phyloP scores from a whole-genome alignment of 2,888 invertebrate genomes.

The Pinctada fucata region DNA sequence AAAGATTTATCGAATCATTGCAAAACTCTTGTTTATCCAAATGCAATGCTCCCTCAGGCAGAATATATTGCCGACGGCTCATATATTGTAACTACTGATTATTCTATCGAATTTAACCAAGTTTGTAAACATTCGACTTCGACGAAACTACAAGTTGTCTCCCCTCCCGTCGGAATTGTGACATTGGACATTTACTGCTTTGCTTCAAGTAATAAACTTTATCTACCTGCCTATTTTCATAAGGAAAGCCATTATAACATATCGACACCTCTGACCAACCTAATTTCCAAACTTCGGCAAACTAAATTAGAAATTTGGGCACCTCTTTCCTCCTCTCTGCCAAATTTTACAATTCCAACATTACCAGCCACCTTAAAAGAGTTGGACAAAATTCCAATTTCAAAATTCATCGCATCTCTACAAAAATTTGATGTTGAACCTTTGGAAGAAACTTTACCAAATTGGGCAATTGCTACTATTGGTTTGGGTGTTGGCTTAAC shows the following conservation, averaged over 20 bases:
- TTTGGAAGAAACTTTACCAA: too few relatives aligned
- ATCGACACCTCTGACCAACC: background rate
- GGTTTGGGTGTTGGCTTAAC: too few relatives aligned
- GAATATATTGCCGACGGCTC: conserved; percentile 10
- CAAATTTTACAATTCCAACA: too few relatives aligned
- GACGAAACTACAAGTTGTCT: background rate
- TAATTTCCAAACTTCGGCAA: background rate
- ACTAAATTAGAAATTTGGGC: background rate
- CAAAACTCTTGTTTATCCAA: background rate
- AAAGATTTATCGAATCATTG: conserved; percentile 8
- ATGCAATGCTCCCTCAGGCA: conserved; percentile 11
- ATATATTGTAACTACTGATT: background rate
- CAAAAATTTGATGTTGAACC: too few relatives aligned
- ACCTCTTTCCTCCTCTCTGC: too few relatives aligned
- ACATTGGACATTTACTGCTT: background rate
- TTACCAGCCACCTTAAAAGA: too few relatives aligned
- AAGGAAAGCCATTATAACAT: background rate
- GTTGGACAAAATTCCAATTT: too few relatives aligned
- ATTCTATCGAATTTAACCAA: conserved; percentile 1
- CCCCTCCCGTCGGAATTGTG: background rate
- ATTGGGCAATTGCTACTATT: too few relatives aligned
- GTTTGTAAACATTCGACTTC: background rate
- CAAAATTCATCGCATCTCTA: too few relatives aligned
- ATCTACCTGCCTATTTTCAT: background rate
- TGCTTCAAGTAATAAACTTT: background rate